phyloP scores from a whole-genome alignment of 1,140 invertebrate genomes.

The Calycopis cecrops region DNA sequence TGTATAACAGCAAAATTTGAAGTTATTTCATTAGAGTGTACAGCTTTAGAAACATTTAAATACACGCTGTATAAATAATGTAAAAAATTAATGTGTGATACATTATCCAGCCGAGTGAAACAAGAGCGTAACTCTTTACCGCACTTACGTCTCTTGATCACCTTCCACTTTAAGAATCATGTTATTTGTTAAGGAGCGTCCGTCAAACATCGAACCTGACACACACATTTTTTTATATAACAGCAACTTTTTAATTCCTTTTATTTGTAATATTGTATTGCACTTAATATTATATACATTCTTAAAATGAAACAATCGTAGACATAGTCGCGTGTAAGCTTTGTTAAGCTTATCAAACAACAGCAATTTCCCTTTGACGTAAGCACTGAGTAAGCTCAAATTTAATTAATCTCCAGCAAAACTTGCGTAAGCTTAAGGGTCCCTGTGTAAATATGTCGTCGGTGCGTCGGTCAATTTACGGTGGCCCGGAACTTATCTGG shows the following conservation, averaged over 20 bases:
- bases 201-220: neutral
- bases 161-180: neutral
- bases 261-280: too few species aligned
- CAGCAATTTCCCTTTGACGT: neutral
- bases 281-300: too few species aligned
- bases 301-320: neutral
- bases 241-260: neutral
- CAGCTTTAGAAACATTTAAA: too few species aligned
- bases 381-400: neutral
- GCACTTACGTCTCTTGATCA: neutral
- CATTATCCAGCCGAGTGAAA: too few species aligned
- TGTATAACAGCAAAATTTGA: too few species aligned
- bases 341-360: neutral
- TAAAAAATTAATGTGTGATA: too few species aligned
- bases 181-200: neutral
- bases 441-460: conserved; percentile 6
- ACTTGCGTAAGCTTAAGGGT: neutral
- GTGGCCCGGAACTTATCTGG: neutral
- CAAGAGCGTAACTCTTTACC: neutral
- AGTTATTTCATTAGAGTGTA: too few species aligned
- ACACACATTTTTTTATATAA: neutral
- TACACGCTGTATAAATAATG: too few species aligned
- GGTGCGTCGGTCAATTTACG: neutral
- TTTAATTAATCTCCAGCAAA: conserved; percentile 1
- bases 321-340: neutral